Conservation (phyloP, 2,797 vertebrate species). For the Dryobates pubescens region DNA sequence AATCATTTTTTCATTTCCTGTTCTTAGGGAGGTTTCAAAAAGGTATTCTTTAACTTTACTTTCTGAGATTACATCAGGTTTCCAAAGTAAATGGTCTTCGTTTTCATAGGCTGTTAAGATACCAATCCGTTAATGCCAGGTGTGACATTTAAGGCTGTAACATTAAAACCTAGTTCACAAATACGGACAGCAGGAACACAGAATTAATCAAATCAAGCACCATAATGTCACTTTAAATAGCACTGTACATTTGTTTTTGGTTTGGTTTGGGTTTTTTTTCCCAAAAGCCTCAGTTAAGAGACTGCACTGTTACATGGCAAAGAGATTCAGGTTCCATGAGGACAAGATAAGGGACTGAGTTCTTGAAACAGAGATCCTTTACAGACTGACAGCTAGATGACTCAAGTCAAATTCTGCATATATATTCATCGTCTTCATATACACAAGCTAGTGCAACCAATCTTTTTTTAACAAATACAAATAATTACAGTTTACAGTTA, state of each 20-base stretch:
- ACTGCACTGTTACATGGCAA: background rate
- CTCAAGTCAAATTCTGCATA: background rate
- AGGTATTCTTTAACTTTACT: conserved; percentile 92
- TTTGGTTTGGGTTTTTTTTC: background rate
- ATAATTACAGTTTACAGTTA: background rate
- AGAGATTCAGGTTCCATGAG: background rate
- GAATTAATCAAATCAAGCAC: background rate
- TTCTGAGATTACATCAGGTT: conserved; percentile 87
- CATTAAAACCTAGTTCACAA: background rate
- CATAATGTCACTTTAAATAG: background rate
- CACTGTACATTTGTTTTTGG: background rate
- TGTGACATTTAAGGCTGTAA: background rate
- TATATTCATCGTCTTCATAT: background rate
- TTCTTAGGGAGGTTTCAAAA: conserved; percentile 85
- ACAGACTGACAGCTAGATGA: background rate
- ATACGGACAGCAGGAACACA: background rate
- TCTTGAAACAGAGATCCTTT: background rate
- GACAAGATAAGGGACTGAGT: background rate
- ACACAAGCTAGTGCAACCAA: background rate
- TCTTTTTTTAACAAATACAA: background rate
- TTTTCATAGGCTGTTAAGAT: conserved; percentile 87
- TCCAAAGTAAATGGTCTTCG: conserved; percentile 95
- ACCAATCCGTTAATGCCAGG: background rate
- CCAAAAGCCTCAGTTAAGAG: background rate
- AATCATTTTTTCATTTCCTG: conserved; percentile 80